phyloP scores from a whole-genome alignment of 1,140 invertebrate genomes.

The Pemphigus obesinymphae region DNA sequence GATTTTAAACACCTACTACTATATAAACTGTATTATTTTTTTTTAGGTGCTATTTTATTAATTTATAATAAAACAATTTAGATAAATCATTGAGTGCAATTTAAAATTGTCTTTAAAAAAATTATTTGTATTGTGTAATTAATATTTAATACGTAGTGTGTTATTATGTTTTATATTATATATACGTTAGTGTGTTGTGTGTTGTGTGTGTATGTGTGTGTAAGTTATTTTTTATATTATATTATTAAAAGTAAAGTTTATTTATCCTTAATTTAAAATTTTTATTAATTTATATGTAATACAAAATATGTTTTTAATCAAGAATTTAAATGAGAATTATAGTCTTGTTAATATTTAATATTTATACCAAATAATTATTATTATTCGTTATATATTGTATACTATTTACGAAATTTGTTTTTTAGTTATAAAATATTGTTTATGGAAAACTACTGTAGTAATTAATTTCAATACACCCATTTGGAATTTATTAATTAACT shows the following conservation, averaged over 20 bases:
- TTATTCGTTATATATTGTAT: constrained; percentile 1
- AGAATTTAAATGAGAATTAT: neutral
- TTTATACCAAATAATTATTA: neutral
- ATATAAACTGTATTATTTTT: neutral
- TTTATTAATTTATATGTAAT: neutral
- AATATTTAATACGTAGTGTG: neutral
- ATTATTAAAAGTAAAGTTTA: neutral
- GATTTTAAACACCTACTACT: neutral
- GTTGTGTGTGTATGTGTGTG: neutral
- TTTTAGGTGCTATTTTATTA: constrained; percentile 12
- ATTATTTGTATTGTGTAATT: no score
- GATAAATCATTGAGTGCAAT: neutral
- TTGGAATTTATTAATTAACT: no score
- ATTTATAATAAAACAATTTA: neutral
- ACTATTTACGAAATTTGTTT: neutral
- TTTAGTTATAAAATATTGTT: constrained; percentile 1
- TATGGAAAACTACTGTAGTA: neutral
- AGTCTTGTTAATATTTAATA: constrained; percentile 1
- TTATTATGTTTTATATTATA: neutral
- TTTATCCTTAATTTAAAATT: neutral
- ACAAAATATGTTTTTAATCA: neutral
- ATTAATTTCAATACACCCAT: no score
- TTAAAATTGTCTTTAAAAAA: neutral
- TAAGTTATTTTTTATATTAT: neutral
- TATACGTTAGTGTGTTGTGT: constrained; percentile 1